Evolutionary conservation across 2,797 vertebrate species (phyloP), one percentile per base, ranked within the genome.

Genomic region (Podarcis lilfordi): DNA sequence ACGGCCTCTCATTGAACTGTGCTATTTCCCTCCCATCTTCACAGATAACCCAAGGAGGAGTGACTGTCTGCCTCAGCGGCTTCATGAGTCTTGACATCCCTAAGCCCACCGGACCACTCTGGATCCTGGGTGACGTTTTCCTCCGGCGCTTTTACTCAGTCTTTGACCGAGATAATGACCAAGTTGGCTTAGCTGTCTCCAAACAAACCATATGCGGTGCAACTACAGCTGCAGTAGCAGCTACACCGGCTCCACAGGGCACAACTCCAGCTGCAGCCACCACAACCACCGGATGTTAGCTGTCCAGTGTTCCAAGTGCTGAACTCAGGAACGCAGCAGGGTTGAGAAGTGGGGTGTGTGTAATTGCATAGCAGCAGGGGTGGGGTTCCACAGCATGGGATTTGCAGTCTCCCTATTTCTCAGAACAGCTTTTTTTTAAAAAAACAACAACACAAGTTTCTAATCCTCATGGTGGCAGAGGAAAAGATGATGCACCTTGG

Each of bases 11-110:
- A 66, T 45, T 77, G 55, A 82, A 5, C 37, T 64, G 6, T 82
- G 21, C 23, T 21, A 8, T 84, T 83, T 72, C 69, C 25, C 29
- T 74, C n/a, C 5, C 6, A 4, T 43, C n/a, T 66, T 11, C 29
- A 5, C 90, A 98, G 98, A 92, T 97, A 84, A 89, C 91, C 78
- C 95, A 96, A 88, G 55, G 94, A 91, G 97, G 97, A 0, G 0
- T 1, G 0, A 91, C 94, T 0, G 72, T 98, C 78, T 98, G 98
- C 82, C 93, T 98, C 82, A 98, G 97, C 0, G 98, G 98, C 74
- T 98, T 98, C 95, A 97, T 98, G 97, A 97, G 95, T 61, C 95
- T 98, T 95, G 97, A 98, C 13, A 96, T 98, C 50, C 97, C 97
- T 0, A 97, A 98, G 45, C 98, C 98, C 0, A 95, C 96, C 0